Evolutionary conservation across 2,113 vertebrate species (phyloP), one percentile per base, ranked within the genome.

Genomic region (Pygoscelis antarcticus): DNA sequence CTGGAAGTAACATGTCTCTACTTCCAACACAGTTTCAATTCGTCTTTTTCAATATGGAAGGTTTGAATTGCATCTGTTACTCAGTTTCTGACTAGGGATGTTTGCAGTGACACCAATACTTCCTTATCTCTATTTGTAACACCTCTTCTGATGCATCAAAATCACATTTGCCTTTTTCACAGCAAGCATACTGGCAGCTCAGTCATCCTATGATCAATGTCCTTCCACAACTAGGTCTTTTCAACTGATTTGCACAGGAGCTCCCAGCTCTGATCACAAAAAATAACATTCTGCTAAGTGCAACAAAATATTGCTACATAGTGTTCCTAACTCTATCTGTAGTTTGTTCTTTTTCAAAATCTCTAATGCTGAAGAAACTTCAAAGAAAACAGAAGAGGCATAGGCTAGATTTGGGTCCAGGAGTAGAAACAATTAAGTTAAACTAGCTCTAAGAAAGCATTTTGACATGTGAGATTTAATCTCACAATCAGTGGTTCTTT

Each of bases 251-350:
- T 77, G 34, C 52, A 78, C 16, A 69, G 9, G 29, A 58, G 11
- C 13, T 52, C 60, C 38, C 46, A 64, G 47, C 12, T 38, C 68
- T 54, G 25, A 57, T 27, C 20, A 91, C 15, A 64, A 34, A 72
- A 71, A 32, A 10, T 1, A 69, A 69, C 2, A 20, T 5, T 19
- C 40, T 36, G 30, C 27, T 86, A 83, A 55, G 14, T 11, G 36
- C 40, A 69, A 54, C 4, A 6, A 42, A 68, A n/a, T 20, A 38
- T 3, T 60, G 15, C 40, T 77, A 44, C 0, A 2, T 4, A 34
- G 20, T 3, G 1, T 47, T 40, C 21, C 30, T 47, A 54, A 49
- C 30, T 51, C 27, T 25, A 11, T 12, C 47, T 1, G 0, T 20
- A 5, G 10, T 81, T 57, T 40, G 5, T 21, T 36, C 22, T 70